Evolutionary conservation across 2,113 vertebrate species (phyloP).

Genomic region (Anthoscopus minutus): DNA sequence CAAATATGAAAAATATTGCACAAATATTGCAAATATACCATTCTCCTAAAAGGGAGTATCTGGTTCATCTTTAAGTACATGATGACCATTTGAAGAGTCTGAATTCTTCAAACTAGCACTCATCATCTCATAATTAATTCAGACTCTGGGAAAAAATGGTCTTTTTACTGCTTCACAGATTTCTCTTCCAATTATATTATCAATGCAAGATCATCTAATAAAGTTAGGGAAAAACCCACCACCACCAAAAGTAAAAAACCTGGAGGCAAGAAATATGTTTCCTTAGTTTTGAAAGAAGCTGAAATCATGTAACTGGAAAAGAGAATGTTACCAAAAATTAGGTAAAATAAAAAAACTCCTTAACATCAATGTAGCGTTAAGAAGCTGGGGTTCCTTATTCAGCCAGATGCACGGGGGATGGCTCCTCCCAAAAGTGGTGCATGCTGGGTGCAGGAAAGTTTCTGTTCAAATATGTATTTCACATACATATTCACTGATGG

Average conservation of each 20-base stretch:
- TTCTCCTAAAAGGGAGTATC: neutral
- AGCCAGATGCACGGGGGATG: accelerated
- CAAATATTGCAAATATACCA: neutral
- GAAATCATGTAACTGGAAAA: neutral
- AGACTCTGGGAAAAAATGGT: neutral
- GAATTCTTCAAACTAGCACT: neutral
- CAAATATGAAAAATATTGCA: neutral
- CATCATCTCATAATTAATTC: neutral
- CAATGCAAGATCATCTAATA: neutral
- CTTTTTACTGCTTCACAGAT: neutral
- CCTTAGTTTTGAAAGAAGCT: neutral
- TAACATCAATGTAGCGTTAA: neutral
- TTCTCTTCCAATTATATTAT: neutral
- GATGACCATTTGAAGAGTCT: neutral
- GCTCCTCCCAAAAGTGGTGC: neutral
- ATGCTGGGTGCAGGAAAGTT: neutral
- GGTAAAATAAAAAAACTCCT: neutral
- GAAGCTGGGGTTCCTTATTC: neutral
- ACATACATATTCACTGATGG: too few relatives aligned
- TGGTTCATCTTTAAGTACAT: neutral
- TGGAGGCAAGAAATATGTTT: neutral
- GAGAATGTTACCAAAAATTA: neutral
- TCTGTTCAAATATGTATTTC: neutral
- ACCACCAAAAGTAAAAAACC: neutral
- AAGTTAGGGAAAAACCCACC: neutral